Evolutionary conservation across 2,797 vertebrate genomes (phyloP).

Genomic region (Streptopelia turtur): DNA sequence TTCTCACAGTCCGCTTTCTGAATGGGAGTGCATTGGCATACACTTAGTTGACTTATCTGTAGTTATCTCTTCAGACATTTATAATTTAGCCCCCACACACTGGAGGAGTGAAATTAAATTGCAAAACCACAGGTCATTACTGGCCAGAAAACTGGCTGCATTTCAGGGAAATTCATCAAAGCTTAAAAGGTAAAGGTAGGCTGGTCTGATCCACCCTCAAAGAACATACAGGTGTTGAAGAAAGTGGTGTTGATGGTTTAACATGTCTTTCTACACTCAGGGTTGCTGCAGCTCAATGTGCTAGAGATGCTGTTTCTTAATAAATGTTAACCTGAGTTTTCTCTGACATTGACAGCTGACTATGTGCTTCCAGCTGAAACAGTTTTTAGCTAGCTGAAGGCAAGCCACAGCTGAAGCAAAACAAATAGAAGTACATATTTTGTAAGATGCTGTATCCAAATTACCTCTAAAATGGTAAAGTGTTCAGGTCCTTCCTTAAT

Average conservation of each 20-base stretch:
- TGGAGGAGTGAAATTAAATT: not conserved
- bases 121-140: not conserved
- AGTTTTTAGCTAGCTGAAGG: not conserved
- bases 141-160: not conserved
- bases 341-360: not conserved
- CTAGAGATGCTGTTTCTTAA: not conserved
- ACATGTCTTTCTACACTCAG: not conserved
- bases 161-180: not conserved
- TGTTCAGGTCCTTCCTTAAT: not conserved
- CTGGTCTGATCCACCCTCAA: not conserved
- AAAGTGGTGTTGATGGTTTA: not conserved
- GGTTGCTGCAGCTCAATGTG: not conserved
- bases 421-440: not conserved
- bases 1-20: not conserved
- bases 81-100: not conserved
- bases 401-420: not conserved
- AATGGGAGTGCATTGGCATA: not conserved
- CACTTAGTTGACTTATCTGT: not conserved
- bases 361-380: not conserved
- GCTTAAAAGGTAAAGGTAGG: not conserved
- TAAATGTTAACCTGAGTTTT: not conserved
- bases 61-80: not conserved
- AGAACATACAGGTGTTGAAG: not conserved
- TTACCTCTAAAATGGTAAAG: not conserved
- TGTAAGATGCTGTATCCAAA: not conserved